Evolutionary conservation across 2,797 vertebrate genomes (phyloP), one percentile per base, ranked within the genome.

Genomic region (Acanthurus leucopareius): DNA sequence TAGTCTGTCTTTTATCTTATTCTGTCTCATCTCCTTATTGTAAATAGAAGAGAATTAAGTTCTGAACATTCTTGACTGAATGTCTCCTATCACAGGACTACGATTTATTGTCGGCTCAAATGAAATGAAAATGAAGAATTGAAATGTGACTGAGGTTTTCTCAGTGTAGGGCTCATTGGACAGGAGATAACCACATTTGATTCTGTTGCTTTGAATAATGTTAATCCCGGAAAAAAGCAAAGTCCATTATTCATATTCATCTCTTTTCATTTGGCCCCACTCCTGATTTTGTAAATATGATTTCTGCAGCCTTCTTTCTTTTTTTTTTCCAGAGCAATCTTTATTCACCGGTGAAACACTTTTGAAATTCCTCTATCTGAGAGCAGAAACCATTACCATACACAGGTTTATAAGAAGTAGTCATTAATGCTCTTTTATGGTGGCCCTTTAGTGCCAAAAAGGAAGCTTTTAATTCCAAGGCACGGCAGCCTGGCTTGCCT

Each of bases 31-130:
- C 93, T 92, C 88, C 85, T 91, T 89, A 91, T 94, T 94, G 92
- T 94, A 95, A 95, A 95, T 94, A 94, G 93, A 91, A 86, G 83
- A 89, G 94, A 95, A 95, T 96, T 93, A 94, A 92, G 93, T 95
- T 93, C 87, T 88, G 91, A 91, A 92, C 90, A 86, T 88, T 91
- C 91, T 89, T 32, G 52, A 66, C 90, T 91, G 92, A 94, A 93
- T 92, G 93, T 89, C 82, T 90, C 77, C 81, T 90, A 92, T 94
- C 92, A 86, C 89, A 90, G 86, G 89, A 87, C 90, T 84, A 87
- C 82, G 91, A 92, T 95, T 94, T 94, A 93, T 94, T 93, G 90
- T 90, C 87, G 44, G 87, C 88, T 91, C 85, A 25, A 25, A 25
- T 25, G 25, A 25, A 25, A 25, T 25, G 25, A 25, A 91, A 93